Percentiles rank a stretch among this genome's conserved stretches.
phyloP scores from a whole-genome alignment of 2,888 invertebrate genomes.

The Odontocolon sp. region DNA sequence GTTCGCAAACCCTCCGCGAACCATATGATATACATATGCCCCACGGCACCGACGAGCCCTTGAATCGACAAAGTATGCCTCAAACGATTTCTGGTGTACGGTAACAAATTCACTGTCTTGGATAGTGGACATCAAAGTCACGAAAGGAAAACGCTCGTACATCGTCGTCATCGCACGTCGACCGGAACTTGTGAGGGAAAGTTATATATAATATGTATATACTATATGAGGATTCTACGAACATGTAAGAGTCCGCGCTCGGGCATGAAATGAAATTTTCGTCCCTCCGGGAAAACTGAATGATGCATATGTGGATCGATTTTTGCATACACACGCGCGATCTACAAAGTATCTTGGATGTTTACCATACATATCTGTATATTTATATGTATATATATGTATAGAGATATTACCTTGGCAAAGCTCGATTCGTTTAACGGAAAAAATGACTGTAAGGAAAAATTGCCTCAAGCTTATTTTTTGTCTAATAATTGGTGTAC shows the following conservation, averaged over 20 bases:
- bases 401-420: no score
- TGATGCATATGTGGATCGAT: not conserved
- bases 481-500: no score
- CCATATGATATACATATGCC: not conserved
- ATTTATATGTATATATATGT: no score
- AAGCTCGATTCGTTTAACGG: no score
- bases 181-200: slow-evolving; percentile 1
- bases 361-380: no score
- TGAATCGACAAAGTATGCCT: not conserved
- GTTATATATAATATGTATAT: not conserved
- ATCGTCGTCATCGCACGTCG: not conserved
- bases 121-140: not conserved
- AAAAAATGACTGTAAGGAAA: no score
- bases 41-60: not conserved
- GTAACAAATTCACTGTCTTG: not conserved
- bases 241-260: not conserved
- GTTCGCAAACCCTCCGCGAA: no score
- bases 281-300: not conserved
- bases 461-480: no score
- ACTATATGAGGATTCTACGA: not conserved
- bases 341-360: no score
- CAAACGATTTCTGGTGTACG: not conserved
- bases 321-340: no score
- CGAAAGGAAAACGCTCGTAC: not conserved
- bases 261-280: slow-evolving; percentile 12